These are phyloP conservation scores for Kryptopterus vitreolus DNA, from an alignment of 2,797 vertebrate genomes.

Conservation along the genomic window DNA sequence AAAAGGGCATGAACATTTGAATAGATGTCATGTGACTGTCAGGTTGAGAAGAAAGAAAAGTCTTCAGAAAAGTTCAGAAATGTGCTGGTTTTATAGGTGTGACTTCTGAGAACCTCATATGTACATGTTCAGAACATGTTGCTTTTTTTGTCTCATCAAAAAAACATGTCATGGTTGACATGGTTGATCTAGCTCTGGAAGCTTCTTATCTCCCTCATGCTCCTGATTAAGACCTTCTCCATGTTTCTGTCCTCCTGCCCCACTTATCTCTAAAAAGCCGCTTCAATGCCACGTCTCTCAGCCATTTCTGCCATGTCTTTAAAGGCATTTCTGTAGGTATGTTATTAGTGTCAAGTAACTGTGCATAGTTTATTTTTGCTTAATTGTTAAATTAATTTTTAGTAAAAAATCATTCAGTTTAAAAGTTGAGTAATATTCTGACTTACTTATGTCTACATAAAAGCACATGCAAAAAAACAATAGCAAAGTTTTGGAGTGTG, in stretches of 20 bases:
- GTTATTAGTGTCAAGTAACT: background rate
- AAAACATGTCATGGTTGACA: background rate
- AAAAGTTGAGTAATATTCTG: background rate
- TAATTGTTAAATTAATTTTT: background rate
- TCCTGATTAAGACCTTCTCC: background rate
- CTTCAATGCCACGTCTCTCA: background rate
- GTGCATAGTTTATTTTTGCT: background rate
- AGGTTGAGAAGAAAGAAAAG: conserved; percentile 28
- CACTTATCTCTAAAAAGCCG: conserved; percentile 39
- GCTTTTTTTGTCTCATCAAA: background rate
- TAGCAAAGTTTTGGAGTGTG: background rate
- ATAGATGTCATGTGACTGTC: conserved; percentile 23
- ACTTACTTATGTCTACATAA: background rate
- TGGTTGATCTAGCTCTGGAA: conserved; percentile 11
- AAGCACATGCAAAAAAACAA: background rate
- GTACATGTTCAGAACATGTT: background rate
- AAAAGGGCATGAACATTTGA: conserved; percentile 15
- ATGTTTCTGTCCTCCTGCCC: conserved; percentile 24
- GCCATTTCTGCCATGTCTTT: too few relatives aligned
- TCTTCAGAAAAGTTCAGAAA: conserved; percentile 32
- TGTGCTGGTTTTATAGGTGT: conserved; percentile 5
- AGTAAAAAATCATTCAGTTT: too few relatives aligned
- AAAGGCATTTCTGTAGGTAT: background rate
- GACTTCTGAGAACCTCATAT: background rate
- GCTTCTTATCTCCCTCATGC: conserved; percentile 34